Conservation (phyloP, 30 jellyfish, hydroid and myxozoan species). For the Chironex yamaguchii region DNA sequence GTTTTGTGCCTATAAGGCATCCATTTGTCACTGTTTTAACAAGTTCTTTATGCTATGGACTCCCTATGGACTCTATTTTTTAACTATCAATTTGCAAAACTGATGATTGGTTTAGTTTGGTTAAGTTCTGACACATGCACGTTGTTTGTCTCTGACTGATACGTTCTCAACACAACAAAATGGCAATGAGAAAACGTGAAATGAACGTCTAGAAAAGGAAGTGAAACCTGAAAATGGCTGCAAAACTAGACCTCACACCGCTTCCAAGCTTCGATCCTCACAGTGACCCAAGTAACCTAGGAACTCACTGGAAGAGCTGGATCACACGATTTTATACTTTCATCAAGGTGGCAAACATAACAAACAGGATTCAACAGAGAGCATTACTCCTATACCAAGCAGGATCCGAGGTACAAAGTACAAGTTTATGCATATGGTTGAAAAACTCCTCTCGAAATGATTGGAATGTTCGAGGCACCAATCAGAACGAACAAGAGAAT, state of each 20-base stretch:
- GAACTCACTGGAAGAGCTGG: not conserved
- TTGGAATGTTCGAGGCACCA: no score
- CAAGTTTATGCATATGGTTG: constrained; percentile 1
- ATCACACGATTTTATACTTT: not conserved
- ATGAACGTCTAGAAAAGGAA: no score
- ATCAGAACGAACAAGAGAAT: no score
- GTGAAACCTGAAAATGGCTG: no score
- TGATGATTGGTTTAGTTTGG: no score
- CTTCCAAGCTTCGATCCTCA: constrained; percentile 16
- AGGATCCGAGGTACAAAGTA: not conserved
- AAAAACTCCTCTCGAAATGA: not conserved
- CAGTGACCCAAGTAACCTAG: constrained; percentile 1
- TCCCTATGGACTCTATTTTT: no score
- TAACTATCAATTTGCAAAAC: no score
- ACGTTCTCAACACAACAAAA: not conserved
- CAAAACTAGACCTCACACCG: constrained; percentile 6
- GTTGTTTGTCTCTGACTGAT: no score
- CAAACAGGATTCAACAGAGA: not conserved
- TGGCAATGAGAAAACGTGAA: constrained; percentile 4
- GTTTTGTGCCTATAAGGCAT: no score
- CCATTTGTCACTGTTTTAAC: no score
- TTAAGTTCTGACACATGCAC: no score
- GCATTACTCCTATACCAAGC: constrained; percentile 9
- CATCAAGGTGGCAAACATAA: not conserved
- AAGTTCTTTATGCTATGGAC: no score